Base-by-base conservation (phyloP, 2,888 invertebrate genomes). In the Cantharis rufa region DNA sequence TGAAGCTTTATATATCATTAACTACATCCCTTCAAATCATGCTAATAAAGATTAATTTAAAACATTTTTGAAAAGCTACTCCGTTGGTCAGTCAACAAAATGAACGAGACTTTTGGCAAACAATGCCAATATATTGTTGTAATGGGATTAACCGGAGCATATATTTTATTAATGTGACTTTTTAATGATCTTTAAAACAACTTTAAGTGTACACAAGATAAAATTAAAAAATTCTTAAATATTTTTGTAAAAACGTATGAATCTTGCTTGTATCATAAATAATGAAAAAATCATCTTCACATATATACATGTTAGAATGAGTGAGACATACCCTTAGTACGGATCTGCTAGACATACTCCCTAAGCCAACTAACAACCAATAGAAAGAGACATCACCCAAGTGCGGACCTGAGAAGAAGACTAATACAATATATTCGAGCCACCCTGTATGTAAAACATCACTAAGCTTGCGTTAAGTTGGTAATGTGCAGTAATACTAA, bases 51-150 rank as follows among this genome's bases (percentile, higher is more conserved):
- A 63, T 63, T 16, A 66, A 66, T 74, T 71, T 74, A 28, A 70
- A 71, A n/a, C 62, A 74, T 74, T 74, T 77, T 77, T 77, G 71
- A 77, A 71, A 68, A 77, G 71, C 69, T n/a, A 3, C 13, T 48
- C n/a, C 48, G 48, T 74, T 74, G 70, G 74, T 77, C 64, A 48
- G 48, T 48, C 69, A 70, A 70, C 70, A 73, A 32, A 70, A 66
- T 66, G 71, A n/a, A 18, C 24, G 24, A 69, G 32, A 69, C 62
- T 74, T 78, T 78, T 80, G 80, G 78, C 78, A 80, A 71, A 72
- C 68, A 63, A 75, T 69, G 80, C 77, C 78, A 68, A 78, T 80
- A 78, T 80, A 73, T 80, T 78, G 78, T 75, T 75, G 77, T 80
- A 78, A 80, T 80, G 78, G 77, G 69, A 32, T 69, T 63, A 72